phyloP scores from a whole-genome alignment of 2,797 vertebrate species.

The Ciconia nigra region DNA sequence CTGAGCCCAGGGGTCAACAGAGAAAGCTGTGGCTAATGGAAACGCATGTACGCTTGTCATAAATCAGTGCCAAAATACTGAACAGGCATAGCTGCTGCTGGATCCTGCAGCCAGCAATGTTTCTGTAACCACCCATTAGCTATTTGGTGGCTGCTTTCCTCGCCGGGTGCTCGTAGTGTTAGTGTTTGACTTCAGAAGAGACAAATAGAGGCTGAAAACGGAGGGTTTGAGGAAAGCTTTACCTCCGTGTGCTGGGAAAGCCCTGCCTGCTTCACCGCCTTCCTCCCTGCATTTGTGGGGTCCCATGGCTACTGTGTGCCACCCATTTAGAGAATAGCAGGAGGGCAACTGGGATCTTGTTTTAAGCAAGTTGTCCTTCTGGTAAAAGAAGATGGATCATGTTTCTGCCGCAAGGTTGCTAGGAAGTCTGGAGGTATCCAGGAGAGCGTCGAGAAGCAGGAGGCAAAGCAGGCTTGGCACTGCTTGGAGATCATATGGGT shows the following conservation, averaged over 20 bases:
- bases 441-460: background rate
- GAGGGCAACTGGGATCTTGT: background rate
- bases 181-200: background rate
- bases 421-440: background rate
- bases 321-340: background rate
- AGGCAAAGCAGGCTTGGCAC: conserved; percentile 3
- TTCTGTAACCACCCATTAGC: background rate
- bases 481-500: background rate
- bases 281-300: fast-evolving
- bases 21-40: conserved; percentile 44
- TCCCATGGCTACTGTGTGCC: fast-evolving
- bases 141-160: background rate
- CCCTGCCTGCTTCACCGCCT: background rate
- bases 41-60: background rate
- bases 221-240: background rate
- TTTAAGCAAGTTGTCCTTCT: background rate
- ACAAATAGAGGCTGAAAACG: background rate
- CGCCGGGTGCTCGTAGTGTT: fast-evolving
- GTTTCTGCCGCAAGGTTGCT: background rate
- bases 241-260: background rate
- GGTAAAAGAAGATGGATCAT: background rate
- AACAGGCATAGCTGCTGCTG: background rate
- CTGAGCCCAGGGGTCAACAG: background rate
- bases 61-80: conserved; percentile 21
- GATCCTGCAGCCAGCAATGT: background rate